Evolutionary conservation across 2,888 invertebrate species (phyloP), one percentile per base, ranked within the genome.

Genomic region (Pseudanteris insignis): DNA sequence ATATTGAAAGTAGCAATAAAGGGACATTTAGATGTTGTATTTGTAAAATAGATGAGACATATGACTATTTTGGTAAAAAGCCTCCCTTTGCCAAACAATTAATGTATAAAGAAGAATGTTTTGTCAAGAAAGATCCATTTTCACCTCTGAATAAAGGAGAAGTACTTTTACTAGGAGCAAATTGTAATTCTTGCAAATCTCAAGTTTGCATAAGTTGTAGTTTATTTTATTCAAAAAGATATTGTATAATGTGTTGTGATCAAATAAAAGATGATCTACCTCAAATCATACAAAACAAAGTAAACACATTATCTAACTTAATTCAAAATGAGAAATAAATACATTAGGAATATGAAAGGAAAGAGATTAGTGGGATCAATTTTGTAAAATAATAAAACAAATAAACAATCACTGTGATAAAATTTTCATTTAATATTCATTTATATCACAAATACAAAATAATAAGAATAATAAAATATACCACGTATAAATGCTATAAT

Each of bases 61-160:
- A 86, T 48, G 86, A 92, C 67, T 94, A 89, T 73, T 89, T 87
- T 78, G 94, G 94, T 12, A 83, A 79, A 8, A 84, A 84, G 59
- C 91, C 93, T 13, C 88, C 89, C 2, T 92, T 91, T 76, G 85
- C 87, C 1, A 86, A 86, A 64, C 85, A 87, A 51, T 82, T 91
- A 26, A 77, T 81, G 24, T 85, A 92, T 47, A 81, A 84, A 65
- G 91, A 92, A 75, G 86, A 90, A 21, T 88, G 87, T 60, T 95
- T 89, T 78, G 80, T 93, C 0, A 89, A 91, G 86, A 89, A 89
- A 72, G 94, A 94, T 81, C 94, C 94, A 0, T 94, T 94, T 74
- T 85, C 87, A 69, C 85, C 89, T 1, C 87, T 88, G 3, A 87
- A 86, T 47, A 87, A 85, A 75, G 86, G 89, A n/a, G 89, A 92